Evolutionary conservation across 2,888 invertebrate genomes (phyloP).

Genomic region (Drosophila koepferae): DNA sequence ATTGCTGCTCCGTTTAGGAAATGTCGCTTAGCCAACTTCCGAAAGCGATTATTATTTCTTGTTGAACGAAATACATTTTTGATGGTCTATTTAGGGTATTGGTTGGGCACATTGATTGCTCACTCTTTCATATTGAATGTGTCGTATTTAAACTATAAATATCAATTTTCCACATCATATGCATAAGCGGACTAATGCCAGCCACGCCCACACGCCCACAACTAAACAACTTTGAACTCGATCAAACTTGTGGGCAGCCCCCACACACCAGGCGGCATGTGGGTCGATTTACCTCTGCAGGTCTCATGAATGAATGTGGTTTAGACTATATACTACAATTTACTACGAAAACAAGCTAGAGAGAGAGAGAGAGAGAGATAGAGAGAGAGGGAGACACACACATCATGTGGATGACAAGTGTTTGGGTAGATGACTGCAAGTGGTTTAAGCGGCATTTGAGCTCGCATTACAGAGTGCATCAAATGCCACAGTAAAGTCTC

Average conservation of each 20-base stretch:
- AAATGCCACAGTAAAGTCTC: constrained; percentile 7
- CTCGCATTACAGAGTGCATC: constrained; percentile 18
- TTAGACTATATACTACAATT: constrained; percentile 48
- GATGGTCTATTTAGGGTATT: constrained; percentile 21
- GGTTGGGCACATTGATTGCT: constrained; percentile 2
- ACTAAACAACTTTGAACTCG: constrained; percentile 27
- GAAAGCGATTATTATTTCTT: constrained; percentile 47
- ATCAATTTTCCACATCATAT: constrained; percentile 44
- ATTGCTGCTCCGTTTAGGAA: constrained; percentile 27
- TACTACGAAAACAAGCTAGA: constrained; percentile 36
- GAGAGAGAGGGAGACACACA: not conserved
- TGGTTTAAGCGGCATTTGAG: constrained; percentile 35
- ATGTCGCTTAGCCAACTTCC: constrained; percentile 67
- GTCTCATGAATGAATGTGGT: constrained; percentile 63
- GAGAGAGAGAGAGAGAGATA: not conserved
- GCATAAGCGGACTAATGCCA: constrained; percentile 17
- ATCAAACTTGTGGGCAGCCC: constrained; percentile 21
- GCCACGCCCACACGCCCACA: constrained; percentile 48
- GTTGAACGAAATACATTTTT: constrained; percentile 10
- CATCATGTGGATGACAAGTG: constrained; percentile 46
- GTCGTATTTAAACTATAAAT: constrained; percentile 46
- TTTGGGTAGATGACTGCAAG: constrained; percentile 10
- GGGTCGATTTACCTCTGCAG: constrained; percentile 45
- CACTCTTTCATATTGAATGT: constrained; percentile 27
- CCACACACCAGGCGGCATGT: constrained; percentile 22